Evolutionary conservation across 2,113 vertebrate species (phyloP).

Genomic region (Cricetomys ansorgei): DNA sequence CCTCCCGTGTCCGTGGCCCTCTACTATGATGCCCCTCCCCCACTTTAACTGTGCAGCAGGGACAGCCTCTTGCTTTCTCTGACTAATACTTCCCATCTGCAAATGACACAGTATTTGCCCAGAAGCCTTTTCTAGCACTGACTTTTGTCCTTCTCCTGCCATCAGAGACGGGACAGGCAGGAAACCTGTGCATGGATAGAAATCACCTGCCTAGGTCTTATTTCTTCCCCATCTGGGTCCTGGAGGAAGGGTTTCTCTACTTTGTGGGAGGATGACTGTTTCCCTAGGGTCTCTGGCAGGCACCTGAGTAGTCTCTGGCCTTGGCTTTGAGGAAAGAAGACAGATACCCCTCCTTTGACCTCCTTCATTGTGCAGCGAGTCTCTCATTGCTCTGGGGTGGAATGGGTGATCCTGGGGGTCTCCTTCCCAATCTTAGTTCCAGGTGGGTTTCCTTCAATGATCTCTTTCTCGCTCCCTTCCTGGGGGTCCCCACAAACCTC

Average conservation of each 20-base stretch:
- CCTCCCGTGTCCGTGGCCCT: not conserved
- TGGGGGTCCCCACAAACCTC: rapidly evolving
- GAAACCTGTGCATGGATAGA: rapidly evolving
- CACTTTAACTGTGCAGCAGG: too few species aligned
- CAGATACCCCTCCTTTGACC: rapidly evolving
- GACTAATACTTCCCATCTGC: not conserved
- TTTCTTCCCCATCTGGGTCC: not conserved
- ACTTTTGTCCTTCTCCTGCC: not conserved
- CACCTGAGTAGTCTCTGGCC: not conserved
- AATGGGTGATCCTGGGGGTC: not conserved
- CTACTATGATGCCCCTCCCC: rapidly evolving
- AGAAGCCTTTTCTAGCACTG: not conserved
- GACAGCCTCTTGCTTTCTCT: not conserved
- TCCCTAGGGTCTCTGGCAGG: not conserved
- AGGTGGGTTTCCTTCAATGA: not conserved
- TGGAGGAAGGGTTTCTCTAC: not conserved
- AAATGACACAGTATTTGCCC: not conserved
- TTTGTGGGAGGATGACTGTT: not conserved
- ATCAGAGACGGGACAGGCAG: not conserved
- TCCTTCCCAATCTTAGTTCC: not conserved
- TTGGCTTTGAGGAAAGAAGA: not conserved
- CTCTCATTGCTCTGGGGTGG: not conserved
- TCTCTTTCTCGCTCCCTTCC: not conserved
- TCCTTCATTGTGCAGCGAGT: rapidly evolving
- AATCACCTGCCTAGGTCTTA: not conserved